Conservation (phyloP, 2,888 invertebrate genomes). For the Neoaliturus tenellus region DNA sequence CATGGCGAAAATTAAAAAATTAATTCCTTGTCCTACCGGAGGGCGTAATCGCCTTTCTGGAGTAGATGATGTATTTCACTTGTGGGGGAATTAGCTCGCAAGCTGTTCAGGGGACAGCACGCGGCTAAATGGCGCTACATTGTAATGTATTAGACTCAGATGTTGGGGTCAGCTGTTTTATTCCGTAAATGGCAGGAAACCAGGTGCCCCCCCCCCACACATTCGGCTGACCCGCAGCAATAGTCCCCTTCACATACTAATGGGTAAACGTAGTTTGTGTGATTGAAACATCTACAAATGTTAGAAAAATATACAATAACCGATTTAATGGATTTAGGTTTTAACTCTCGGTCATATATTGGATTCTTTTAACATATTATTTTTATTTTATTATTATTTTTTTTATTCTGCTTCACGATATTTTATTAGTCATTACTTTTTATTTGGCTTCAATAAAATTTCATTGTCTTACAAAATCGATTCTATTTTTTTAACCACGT, state of each 20-base stretch:
- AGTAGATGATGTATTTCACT: slow-evolving; percentile 50
- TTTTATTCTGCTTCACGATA: no score
- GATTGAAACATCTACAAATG: no score
- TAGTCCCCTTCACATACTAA: neutral
- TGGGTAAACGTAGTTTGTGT: no score
- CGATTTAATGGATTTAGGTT: no score
- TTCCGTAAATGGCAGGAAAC: slow-evolving; percentile 20
- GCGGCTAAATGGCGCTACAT: slow-evolving; percentile 28
- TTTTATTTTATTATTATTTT: no score
- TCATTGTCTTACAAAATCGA: no score
- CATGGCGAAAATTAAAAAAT: slow-evolving; percentile 59
- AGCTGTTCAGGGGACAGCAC: slow-evolving; percentile 40
- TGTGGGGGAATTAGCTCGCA: slow-evolving; percentile 33
- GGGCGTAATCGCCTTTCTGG: neutral
- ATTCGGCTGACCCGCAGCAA: neutral
- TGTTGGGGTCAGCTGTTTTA: slow-evolving; percentile 36
- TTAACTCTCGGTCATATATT: no score
- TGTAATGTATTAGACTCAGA: slow-evolving; percentile 46
- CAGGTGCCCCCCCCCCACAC: neutral
- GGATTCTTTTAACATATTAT: no score
- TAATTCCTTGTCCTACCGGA: slow-evolving; percentile 39
- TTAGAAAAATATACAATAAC: no score
- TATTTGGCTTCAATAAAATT: no score
- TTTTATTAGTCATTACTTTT: no score
- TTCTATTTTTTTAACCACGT: no score